Evolutionary conservation across 2,113 vertebrate species (phyloP), one percentile per base, ranked within the genome.

Genomic region (Gobio gobio): DNA sequence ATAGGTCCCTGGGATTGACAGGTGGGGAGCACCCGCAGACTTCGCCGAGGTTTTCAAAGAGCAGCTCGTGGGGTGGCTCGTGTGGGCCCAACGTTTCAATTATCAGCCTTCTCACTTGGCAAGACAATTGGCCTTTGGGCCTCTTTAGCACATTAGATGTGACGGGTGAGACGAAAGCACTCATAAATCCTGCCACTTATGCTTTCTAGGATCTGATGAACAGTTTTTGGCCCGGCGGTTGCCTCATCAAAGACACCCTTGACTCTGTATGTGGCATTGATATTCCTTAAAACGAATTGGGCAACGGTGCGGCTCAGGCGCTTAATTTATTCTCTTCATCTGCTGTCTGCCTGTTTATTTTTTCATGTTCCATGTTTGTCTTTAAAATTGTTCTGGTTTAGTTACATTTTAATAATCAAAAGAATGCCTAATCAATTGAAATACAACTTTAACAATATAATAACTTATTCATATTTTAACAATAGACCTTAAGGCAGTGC

Each of bases 1-100:
- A 89, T 83, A 14, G 29, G 72, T 20, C 0, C 14, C 56, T 40
- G 49, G 86, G 74, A 91, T 83, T 87, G 83, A 81, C 86, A 86
- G 84, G 85, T 83, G 82, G 43, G 63, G 70, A 89, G 78, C 86
- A 68, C 51, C 70, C 59, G 16, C 81, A 10, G 83, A 88, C 83
- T 72, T 61, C 6, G n/a, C 40, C 4, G 36, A n/a, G 36, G 84
- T 74, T 81, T 85, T 75, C 59, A 86, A 86, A 63, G 74, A 87
- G 77, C 59, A 40, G 24, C 12, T 10, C n/a, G 24, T 45, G 66
- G 24, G 63, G 47, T 68, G 59, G n/a, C 51, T 40, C 36, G 43
- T 14, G 56, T 13, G 10, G 51, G 54, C 43, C 70, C 72, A 64
- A 64, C 40, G 12, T 78, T 86, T 87, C 73, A 89, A 85, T 87